These are phyloP conservation scores for Axinella damicornis DNA, from an alignment of 37 sponge, comb jelly and placozoan genomes.

Conservation along the genomic window DNA sequence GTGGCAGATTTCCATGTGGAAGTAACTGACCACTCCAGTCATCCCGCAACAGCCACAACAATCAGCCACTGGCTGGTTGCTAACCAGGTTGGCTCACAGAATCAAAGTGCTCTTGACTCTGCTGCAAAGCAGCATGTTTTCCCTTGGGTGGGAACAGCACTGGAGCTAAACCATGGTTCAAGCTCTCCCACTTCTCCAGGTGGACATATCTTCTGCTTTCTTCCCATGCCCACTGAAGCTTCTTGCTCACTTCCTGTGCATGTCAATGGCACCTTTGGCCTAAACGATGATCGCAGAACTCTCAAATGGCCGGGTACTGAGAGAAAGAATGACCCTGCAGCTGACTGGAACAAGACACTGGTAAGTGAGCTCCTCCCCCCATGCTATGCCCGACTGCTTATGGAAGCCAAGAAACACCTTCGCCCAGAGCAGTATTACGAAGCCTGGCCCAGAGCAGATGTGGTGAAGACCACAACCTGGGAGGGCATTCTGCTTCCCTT, in stretches of 20 bases:
- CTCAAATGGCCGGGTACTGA: slow-evolving; percentile 50
- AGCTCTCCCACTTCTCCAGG: too few relatives aligned
- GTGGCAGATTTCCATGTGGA: too few relatives aligned
- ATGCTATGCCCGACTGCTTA: slow-evolving; percentile 28
- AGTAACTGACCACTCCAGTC: too few relatives aligned
- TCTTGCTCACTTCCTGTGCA: slow-evolving; percentile 38
- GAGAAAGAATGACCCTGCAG: slow-evolving; percentile 24
- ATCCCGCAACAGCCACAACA: too few relatives aligned
- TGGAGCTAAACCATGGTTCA: neutral
- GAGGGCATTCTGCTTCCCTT: slow-evolving; percentile 11
- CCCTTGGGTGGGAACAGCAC: slow-evolving; percentile 35
- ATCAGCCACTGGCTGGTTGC: slow-evolving; percentile 10
- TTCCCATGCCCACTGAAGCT: slow-evolving; percentile 44
- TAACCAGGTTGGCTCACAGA: slow-evolving; percentile 4
- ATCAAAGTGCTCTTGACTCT: neutral
- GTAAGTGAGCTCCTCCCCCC: slow-evolving; percentile 27
- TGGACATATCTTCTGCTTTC: slow-evolving; percentile 59
- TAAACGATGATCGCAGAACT: slow-evolving; percentile 49
- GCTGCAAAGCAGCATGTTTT: slow-evolving; percentile 17
- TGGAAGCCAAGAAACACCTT: slow-evolving; percentile 3
- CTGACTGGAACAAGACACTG: slow-evolving; percentile 55
- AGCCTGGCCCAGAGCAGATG: slow-evolving; percentile 17
- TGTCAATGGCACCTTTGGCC: slow-evolving; percentile 66
- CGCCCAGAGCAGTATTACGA: slow-evolving; percentile 1
- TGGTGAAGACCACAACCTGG: slow-evolving; percentile 7